A percentile compares a stretch with the other conserved stretches of the same genome.
Conservation (phyloP, 2,113 vertebrate genomes). For the Protomyctophum bolini region DNA sequence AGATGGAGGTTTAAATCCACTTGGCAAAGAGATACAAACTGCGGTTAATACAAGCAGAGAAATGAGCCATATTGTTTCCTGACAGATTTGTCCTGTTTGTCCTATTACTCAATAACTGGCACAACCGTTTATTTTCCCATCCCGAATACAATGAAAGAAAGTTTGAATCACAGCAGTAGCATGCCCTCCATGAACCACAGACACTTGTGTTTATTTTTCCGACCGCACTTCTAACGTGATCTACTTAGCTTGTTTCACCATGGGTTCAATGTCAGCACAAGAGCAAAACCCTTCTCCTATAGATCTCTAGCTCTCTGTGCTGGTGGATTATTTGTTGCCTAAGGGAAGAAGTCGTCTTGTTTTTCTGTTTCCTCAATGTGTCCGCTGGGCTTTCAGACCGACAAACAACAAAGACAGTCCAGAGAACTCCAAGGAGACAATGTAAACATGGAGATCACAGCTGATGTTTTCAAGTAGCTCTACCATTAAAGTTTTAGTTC, state of each 20-base stretch:
- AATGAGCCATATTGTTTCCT: too few relatives aligned
- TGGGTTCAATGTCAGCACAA: constrained; percentile 1
- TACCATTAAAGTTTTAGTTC: too few relatives aligned
- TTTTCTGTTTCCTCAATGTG: constrained; percentile 13
- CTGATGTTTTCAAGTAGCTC: constrained; percentile 39
- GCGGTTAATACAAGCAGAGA: too few relatives aligned
- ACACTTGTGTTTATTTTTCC: constrained; percentile 19
- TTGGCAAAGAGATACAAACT: too few relatives aligned
- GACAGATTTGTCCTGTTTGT: too few relatives aligned
- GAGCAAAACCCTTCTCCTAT: constrained; percentile 4
- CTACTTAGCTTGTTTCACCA: not conserved
- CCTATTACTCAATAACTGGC: too few relatives aligned
- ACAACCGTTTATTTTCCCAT: too few relatives aligned
- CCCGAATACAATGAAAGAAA: not conserved
- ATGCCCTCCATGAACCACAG: constrained; percentile 27
- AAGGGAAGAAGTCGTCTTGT: constrained; percentile 14
- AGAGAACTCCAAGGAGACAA: constrained; percentile 36
- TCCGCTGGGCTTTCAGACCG: constrained; percentile 19
- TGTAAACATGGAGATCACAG: constrained; percentile 50
- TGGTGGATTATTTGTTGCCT: constrained; percentile 27
- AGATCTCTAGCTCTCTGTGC: too few relatives aligned
- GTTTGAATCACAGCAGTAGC: not conserved
- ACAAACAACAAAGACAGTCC: constrained; percentile 5
- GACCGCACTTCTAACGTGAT: constrained; percentile 1
- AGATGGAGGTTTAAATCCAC: too few relatives aligned